These are phyloP conservation scores for Berghia stephanieae DNA, from an alignment of 1,140 invertebrate species.

Conservation along the genomic window DNA sequence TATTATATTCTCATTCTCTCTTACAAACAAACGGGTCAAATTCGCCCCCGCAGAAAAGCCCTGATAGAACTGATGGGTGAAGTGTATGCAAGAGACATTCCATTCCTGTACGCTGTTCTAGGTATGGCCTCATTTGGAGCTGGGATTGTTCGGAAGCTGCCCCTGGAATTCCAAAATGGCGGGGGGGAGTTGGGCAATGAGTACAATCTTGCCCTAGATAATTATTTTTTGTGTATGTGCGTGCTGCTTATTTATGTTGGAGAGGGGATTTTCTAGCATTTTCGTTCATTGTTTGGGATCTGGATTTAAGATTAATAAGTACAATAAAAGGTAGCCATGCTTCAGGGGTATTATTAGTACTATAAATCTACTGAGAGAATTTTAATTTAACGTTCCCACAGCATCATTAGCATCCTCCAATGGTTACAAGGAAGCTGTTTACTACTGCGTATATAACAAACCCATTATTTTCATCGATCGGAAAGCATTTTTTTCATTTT, in stretches of 20 bases:
- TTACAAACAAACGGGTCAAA: conserved; percentile 47
- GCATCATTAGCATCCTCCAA: too few relatives aligned
- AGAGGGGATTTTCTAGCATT: conserved; percentile 36
- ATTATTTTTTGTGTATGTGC: conserved; percentile 57
- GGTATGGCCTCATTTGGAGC: conserved; percentile 63
- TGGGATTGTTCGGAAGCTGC: conserved; percentile 58
- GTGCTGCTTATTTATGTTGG: conserved; percentile 36
- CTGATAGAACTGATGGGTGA: conserved; percentile 54
- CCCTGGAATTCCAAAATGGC: conserved; percentile 51
- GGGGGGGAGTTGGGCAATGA: conserved; percentile 49
- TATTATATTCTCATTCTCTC: conserved; percentile 56
- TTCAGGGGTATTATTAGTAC: conserved; percentile 21
- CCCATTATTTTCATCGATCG: too few relatives aligned
- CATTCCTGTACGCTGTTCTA: conserved; percentile 55
- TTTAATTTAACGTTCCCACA: too few relatives aligned
- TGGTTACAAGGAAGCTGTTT: too few relatives aligned
- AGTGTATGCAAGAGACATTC: conserved; percentile 51
- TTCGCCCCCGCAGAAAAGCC: conserved; percentile 46
- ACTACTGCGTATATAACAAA: too few relatives aligned
- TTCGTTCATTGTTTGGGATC: conserved; percentile 35
- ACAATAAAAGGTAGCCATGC: conserved; percentile 26
- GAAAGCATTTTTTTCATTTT: too few relatives aligned
- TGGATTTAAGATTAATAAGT: conserved; percentile 40
- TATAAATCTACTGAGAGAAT: too few relatives aligned
- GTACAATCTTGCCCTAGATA: conserved; percentile 57